Conservation (phyloP, 2,113 vertebrate genomes). For the Gopherus flavomarginatus region DNA sequence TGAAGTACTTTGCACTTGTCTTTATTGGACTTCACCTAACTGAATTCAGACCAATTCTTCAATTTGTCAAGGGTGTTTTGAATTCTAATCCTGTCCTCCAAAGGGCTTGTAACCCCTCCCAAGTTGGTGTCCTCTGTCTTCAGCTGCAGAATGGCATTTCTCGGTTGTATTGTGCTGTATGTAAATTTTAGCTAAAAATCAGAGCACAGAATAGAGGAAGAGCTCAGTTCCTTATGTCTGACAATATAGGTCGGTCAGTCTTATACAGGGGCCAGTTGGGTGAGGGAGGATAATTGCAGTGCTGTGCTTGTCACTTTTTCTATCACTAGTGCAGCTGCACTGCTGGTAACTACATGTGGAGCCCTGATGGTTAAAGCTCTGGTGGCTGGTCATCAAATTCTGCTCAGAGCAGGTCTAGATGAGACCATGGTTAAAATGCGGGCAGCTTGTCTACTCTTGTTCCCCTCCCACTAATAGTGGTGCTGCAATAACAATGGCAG, state of each 20-base stretch:
- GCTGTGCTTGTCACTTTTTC: not conserved
- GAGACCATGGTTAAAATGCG: not conserved
- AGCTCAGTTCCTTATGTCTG: not conserved
- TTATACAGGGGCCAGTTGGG: not conserved
- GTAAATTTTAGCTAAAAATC: too few species aligned
- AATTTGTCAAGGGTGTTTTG: too few species aligned
- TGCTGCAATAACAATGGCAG: not conserved
- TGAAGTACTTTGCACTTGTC: too few species aligned
- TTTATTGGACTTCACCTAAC: too few species aligned
- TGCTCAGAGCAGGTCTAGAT: too few species aligned
- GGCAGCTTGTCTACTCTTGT: accelerated
- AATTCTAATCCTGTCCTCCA: too few species aligned
- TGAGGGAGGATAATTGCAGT: not conserved
- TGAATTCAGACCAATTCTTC: too few species aligned
- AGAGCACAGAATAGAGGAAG: not conserved
- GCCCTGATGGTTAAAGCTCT: not conserved
- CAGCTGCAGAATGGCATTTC: too few species aligned
- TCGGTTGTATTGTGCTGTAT: too few species aligned
- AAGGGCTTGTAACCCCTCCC: too few species aligned
- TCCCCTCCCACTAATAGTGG: not conserved
- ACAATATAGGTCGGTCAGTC: not conserved
- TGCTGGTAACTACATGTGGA: accelerated
- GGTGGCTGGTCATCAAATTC: accelerated
- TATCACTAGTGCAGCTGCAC: not conserved
- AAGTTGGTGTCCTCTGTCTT: too few species aligned